phyloP scores from a whole-genome alignment of 2,113 vertebrate species.

The Miniopterus natalensis region DNA sequence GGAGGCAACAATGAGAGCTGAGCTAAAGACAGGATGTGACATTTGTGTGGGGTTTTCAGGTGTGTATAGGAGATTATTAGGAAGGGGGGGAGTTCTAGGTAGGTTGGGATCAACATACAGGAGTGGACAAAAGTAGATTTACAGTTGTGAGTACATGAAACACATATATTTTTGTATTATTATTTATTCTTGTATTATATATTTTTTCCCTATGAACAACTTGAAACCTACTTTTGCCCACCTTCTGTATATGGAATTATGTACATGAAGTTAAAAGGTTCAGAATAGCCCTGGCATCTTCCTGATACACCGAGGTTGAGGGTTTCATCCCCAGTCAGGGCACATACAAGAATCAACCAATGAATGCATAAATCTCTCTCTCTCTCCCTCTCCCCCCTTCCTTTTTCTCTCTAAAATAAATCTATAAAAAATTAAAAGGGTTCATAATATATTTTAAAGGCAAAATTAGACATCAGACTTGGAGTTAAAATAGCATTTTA shows the following conservation, averaged over 20 bases:
- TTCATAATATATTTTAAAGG: constrained; percentile 28
- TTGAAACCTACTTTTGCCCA: too few relatives aligned
- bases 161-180: too few relatives aligned
- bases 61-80: background rate
- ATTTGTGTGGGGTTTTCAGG: background rate
- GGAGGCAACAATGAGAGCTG: background rate
- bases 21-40: background rate
- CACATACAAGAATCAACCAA: too few relatives aligned
- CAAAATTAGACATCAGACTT: background rate
- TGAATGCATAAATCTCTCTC: too few relatives aligned
- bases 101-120: background rate
- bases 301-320: too few relatives aligned
- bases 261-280: background rate
- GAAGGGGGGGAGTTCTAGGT: background rate
- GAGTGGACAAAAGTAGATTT: too few relatives aligned
- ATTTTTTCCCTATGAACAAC: too few relatives aligned
- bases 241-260: background rate
- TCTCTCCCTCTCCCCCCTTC: too few relatives aligned
- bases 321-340: too few relatives aligned
- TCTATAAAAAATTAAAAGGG: background rate
- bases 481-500: background rate
- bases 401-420: too few relatives aligned
- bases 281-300: background rate
- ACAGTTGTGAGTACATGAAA: too few relatives aligned
- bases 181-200: too few relatives aligned